Base-by-base conservation (phyloP, 2,888 invertebrate genomes). In the Caenorhabditis auriculariae region DNA sequence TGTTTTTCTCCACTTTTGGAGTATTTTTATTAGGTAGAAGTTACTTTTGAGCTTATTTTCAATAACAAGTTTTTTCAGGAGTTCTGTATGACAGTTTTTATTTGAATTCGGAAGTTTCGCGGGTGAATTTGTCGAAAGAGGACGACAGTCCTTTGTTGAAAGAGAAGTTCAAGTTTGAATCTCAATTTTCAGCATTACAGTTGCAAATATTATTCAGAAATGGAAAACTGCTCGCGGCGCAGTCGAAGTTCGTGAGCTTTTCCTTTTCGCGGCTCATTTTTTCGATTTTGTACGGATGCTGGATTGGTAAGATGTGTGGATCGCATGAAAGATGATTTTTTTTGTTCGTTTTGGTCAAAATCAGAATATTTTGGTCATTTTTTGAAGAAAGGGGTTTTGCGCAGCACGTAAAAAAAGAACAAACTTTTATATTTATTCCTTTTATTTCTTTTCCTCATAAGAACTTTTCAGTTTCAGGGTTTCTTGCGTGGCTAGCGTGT, bases 1-100 rank as follows among this genome's bases (percentile, higher is more conserved):
- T 74, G 9, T 69, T 63, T 28, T 63, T 71, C 26, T 72, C 74
- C 1, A 73, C 74, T 7, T 43, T 55, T 19, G 69, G 75, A 35
- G 58, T 67, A 0, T 66, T 73, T 45, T 41, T 72, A 21, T 35
- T 72, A 4, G 75, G 72, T 69, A 29, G n/a, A 37, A 29, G 46
- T 41, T 23, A 47, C 37, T 47, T 46, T 54, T 27, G 17, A 28
- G 6, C 37, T 41, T 39, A 37, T 38, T 21, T 47, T 23, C 12
- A 49, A 50, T 35, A 45, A 52, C n/a, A 23, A 21, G 12, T 1
- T 44, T 6, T 49, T 46, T 12, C 39, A 67, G 67, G 69, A 24
- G 53, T 66, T 41, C 49, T 72, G 21, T 61, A 68, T 28, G 74
- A 74, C 48, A 57, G 57, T 32, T 72, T 72, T 48, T n/a, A n/a